These are phyloP conservation scores for Calliopsis andreniformis DNA, from an alignment of 1,140 invertebrate genomes.

Conservation along the genomic window DNA sequence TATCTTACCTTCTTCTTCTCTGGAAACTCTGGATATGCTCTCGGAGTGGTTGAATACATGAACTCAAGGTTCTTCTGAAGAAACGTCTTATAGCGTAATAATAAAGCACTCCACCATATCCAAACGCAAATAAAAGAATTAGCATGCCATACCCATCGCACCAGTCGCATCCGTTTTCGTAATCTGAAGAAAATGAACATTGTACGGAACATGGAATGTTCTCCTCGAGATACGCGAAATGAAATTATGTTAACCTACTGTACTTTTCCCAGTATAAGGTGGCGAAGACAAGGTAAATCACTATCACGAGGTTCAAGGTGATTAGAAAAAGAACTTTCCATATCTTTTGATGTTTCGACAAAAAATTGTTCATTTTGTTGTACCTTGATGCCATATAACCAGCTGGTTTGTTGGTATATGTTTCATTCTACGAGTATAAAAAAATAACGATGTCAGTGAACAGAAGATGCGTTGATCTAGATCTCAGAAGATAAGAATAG, in stretches of 20 bases:
- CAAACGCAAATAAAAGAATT: slow-evolving; percentile 84
- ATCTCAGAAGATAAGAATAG: not conserved
- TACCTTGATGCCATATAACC: not conserved
- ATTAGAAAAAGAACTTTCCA: slow-evolving; percentile 35
- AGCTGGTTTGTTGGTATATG: not conserved
- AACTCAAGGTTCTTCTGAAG: slow-evolving; percentile 77
- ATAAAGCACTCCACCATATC: slow-evolving; percentile 86
- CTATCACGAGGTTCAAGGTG: slow-evolving; percentile 45
- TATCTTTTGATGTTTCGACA: slow-evolving; percentile 38
- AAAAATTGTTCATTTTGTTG: slow-evolving; percentile 18
- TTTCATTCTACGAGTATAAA: not conserved
- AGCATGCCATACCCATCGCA: slow-evolving; percentile 89
- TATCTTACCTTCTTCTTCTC: slow-evolving; percentile 54
- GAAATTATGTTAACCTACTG: slow-evolving; percentile 43
- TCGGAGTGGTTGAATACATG: slow-evolving; percentile 19
- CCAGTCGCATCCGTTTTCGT: slow-evolving; percentile 74
- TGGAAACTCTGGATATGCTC: slow-evolving; percentile 3
- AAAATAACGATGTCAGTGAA: not conserved
- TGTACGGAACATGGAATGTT: no score
- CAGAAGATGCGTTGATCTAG: not conserved
- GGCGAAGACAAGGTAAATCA: slow-evolving; percentile 61
- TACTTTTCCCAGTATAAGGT: slow-evolving; percentile 53
- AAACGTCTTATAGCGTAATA: slow-evolving; percentile 84
- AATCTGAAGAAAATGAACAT: slow-evolving; percentile 28
- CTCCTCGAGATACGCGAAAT: no score